Evolutionary conservation across 2,797 vertebrate species (phyloP).

Genomic region (Galagoides demidoff): DNA sequence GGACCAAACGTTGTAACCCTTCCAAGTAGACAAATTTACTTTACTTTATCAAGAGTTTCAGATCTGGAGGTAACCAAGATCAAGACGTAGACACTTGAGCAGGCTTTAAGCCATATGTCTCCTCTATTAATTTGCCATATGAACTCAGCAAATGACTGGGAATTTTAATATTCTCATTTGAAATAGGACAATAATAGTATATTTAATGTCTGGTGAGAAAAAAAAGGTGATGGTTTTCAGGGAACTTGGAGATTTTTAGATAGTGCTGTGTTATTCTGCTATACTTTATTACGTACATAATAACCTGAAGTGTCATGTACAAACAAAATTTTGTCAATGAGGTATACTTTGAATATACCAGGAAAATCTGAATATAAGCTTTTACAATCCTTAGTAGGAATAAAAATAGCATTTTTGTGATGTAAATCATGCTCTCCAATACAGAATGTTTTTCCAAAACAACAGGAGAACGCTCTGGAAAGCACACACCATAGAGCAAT

Average conservation of each 20-base stretch:
- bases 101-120: not conserved
- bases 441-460: slow-evolving; percentile 50
- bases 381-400: slow-evolving; percentile 15
- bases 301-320: slow-evolving; percentile 31
- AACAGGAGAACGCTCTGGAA: slow-evolving; percentile 60
- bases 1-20: not conserved
- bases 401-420: slow-evolving; percentile 57
- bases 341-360: slow-evolving; percentile 24
- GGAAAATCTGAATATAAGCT: slow-evolving; percentile 35
- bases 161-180: not conserved
- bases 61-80: slow-evolving; percentile 10
- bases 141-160: not conserved
- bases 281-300: slow-evolving; percentile 1
- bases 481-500: slow-evolving; percentile 12
- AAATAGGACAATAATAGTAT: not conserved
- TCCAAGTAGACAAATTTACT: not conserved
- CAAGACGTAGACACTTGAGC: not conserved
- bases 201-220: not conserved
- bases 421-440: slow-evolving; percentile 1
- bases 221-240: not conserved
- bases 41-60: slow-evolving; percentile 27
- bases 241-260: not conserved
- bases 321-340: slow-evolving; percentile 44
- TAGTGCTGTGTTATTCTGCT: not conserved
- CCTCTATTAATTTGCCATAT: slow-evolving; percentile 18